These are phyloP conservation scores for Synanthedon andrenaeformis DNA, from an alignment of 2,888 invertebrate species.

Conservation along the genomic window DNA sequence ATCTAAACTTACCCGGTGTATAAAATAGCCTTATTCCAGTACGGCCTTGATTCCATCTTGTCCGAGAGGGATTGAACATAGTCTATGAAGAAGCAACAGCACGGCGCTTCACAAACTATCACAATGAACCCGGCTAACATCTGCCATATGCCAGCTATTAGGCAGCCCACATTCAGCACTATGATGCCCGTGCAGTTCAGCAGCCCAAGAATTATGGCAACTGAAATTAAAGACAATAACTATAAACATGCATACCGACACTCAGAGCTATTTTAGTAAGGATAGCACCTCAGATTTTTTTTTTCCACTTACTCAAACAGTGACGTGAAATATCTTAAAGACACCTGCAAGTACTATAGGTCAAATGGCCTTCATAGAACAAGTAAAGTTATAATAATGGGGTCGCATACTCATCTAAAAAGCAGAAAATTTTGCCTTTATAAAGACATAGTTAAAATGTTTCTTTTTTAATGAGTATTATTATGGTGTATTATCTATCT, in stretches of 20 bases:
- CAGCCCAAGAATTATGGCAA: conserved; percentile 86
- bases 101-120: conserved; percentile 93
- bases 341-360: too few relatives aligned
- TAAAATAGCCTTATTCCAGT: conserved; percentile 88
- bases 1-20: conserved; percentile 82
- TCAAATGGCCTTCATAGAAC: too few relatives aligned
- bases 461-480: too few relatives aligned
- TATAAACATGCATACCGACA: neutral
- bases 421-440: too few relatives aligned
- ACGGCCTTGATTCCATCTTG: conserved; percentile 84
- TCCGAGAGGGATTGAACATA: conserved; percentile 89
- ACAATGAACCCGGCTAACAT: conserved; percentile 91
- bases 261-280: too few relatives aligned
- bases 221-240: conserved; percentile 58
- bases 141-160: conserved; percentile 86
- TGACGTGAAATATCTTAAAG: too few relatives aligned
- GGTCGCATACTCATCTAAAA: too few relatives aligned
- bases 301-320: too few relatives aligned
- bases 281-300: too few relatives aligned
- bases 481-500: too few relatives aligned
- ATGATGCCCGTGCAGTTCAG: conserved; percentile 79
- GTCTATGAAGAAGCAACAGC: conserved; percentile 96
- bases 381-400: too few relatives aligned
- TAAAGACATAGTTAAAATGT: too few relatives aligned
- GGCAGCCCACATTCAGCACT: conserved; percentile 71